These are phyloP conservation scores for Otocyon megalotis DNA, from an alignment of 2,113 vertebrate genomes.

Conservation along the genomic window DNA sequence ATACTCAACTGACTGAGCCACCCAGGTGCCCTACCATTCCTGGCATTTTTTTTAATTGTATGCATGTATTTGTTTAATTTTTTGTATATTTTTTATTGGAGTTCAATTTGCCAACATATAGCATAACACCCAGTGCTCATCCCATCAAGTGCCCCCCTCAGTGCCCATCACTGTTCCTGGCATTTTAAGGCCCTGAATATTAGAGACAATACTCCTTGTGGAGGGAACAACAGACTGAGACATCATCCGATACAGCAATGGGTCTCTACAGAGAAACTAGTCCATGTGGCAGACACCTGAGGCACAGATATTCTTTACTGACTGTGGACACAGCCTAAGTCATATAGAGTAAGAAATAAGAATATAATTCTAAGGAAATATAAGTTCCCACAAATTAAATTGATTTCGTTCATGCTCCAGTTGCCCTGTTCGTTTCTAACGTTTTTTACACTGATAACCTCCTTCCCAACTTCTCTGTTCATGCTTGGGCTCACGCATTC, in stretches of 20 bases:
- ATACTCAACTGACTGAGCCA: too few relatives aligned
- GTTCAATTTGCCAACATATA: too few relatives aligned
- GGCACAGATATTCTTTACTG: not conserved
- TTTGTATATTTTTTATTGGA: too few relatives aligned
- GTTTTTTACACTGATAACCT: slow-evolving; percentile 57
- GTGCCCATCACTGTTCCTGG: not conserved
- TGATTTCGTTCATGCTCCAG: slow-evolving; percentile 51
- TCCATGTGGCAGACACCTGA: not conserved
- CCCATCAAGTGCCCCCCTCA: too few relatives aligned
- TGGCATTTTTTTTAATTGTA: not conserved
- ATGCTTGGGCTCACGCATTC: slow-evolving; percentile 60
- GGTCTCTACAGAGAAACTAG: not conserved
- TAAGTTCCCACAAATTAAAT: slow-evolving; percentile 60
- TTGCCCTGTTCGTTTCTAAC: slow-evolving; percentile 17
- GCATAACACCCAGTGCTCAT: too few relatives aligned
- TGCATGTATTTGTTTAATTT: too few relatives aligned
- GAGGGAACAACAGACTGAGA: not conserved
- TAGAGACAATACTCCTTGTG: not conserved
- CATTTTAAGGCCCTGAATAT: not conserved
- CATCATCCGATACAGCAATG: not conserved
- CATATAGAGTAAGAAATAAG: not conserved
- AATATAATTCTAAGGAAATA: slow-evolving; percentile 42
- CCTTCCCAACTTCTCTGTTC: slow-evolving; percentile 47
- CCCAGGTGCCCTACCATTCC: not conserved
- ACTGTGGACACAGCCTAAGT: not conserved